Conservation (phyloP, 1,140 invertebrate species). For the Scaptomyza graminum region DNA sequence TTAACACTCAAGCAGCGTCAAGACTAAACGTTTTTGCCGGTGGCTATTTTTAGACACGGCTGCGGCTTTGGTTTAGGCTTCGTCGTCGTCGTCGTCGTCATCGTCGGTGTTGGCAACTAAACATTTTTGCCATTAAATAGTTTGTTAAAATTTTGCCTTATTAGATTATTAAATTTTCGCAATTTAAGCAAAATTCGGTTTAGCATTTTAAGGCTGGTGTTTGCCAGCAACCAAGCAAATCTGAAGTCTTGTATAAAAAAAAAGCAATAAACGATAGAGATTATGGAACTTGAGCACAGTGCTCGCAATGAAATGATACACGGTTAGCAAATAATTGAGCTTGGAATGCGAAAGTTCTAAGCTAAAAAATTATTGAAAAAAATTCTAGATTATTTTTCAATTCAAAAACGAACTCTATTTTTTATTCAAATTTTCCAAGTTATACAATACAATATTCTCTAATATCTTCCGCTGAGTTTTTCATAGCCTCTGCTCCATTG, state of each 20-base stretch:
- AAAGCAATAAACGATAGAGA: constrained; percentile 28
- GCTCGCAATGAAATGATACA: constrained; percentile 14
- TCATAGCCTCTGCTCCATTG: not conserved
- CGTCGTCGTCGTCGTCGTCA: not conserved
- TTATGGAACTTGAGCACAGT: constrained; percentile 8
- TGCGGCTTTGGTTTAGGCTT: constrained; percentile 18
- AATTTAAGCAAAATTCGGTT: constrained; percentile 78
- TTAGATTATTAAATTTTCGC: constrained; percentile 81
- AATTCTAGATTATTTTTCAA: no score
- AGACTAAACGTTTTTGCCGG: constrained; percentile 68
- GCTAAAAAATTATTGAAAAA: no score
- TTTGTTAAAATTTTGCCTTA: constrained; percentile 82
- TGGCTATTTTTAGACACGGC: constrained; percentile 58
- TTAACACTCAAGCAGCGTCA: not conserved
- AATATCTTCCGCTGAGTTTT: not conserved
- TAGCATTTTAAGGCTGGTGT: constrained; percentile 47
- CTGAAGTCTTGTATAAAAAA: constrained; percentile 11
- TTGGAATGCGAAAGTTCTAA: no score
- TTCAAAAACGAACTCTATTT: no score
- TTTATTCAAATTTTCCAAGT: not conserved
- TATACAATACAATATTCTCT: constrained; percentile 2
- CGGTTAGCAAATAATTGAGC: no score
- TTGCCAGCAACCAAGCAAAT: constrained; percentile 7
- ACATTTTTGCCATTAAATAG: constrained; percentile 76
- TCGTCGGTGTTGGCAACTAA: constrained; percentile 32